Conservation (phyloP, 2,113 vertebrate genomes). For the Apteryx mantelli region DNA sequence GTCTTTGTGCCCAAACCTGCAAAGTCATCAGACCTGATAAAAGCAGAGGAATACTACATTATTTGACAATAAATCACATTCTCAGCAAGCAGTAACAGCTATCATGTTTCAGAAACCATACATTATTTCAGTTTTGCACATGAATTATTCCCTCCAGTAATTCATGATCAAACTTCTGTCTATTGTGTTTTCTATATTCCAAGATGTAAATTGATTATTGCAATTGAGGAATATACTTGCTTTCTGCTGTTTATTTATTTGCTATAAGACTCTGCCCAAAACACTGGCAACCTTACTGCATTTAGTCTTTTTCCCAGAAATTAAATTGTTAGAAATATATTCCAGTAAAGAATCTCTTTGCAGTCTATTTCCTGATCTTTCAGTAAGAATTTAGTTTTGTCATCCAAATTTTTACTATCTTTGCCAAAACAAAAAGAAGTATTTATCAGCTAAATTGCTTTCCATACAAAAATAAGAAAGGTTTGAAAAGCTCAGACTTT, state of each 20-base stretch:
- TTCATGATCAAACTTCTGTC: slow-evolving; percentile 37
- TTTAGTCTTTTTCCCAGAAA: background rate
- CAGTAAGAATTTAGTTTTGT: background rate
- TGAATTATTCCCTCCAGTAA: slow-evolving; percentile 44
- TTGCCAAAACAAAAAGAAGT: background rate
- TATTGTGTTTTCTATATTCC: slow-evolving; percentile 8
- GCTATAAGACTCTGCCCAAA: background rate
- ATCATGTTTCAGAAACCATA: slow-evolving; percentile 24
- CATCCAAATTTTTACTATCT: background rate
- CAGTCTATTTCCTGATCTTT: background rate
- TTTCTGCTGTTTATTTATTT: background rate
- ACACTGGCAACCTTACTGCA: background rate
- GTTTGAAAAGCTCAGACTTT: background rate
- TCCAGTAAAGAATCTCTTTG: background rate
- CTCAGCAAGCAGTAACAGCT: slow-evolving; percentile 44
- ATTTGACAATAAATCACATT: slow-evolving; percentile 62
- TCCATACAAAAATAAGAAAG: background rate
- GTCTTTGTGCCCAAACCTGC: slow-evolving; percentile 61
- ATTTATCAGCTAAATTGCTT: background rate
- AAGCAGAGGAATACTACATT: slow-evolving; percentile 50
- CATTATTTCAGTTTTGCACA: slow-evolving; percentile 19
- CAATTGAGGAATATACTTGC: background rate
- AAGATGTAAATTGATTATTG: background rate
- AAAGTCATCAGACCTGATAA: slow-evolving; percentile 69
- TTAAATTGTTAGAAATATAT: slow-evolving; percentile 15